phyloP scores from a whole-genome alignment of 92 coral and sea anemone species.

The Porites cylindrica region DNA sequence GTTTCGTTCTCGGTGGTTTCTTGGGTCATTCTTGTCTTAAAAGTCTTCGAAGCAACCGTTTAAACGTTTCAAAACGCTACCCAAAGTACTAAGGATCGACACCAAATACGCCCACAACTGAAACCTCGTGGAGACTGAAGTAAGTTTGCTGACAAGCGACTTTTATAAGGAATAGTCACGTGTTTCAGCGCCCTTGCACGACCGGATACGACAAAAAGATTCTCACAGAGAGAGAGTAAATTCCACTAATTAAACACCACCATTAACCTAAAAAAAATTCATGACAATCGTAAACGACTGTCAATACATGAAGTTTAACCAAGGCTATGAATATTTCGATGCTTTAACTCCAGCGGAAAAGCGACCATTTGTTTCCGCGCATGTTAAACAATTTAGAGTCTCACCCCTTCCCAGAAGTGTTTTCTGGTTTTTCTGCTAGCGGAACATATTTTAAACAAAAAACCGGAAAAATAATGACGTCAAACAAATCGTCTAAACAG shows the following conservation, averaged over 20 bases:
- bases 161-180: slow-evolving; percentile 21
- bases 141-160: slow-evolving; percentile 11
- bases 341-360: slow-evolving; percentile 35
- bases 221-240: background rate
- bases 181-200: slow-evolving; percentile 24
- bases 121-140: slow-evolving; percentile 1
- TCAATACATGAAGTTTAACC: background rate
- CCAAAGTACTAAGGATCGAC: too few species aligned
- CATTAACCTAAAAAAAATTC: background rate
- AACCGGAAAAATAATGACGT: slow-evolving; percentile 34
- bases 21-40: slow-evolving; percentile 34
- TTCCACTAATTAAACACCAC: background rate
- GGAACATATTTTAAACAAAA: background rate
- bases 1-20: slow-evolving; percentile 42
- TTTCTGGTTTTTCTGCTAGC: background rate
- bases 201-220: slow-evolving; percentile 23
- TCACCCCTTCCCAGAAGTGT: slow-evolving; percentile 43
- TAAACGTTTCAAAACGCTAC: background rate
- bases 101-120: background rate
- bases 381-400: background rate
- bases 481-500: slow-evolving; percentile 6
- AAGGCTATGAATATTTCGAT: slow-evolving; percentile 16
- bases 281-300: background rate
- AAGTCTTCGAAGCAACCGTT: background rate
- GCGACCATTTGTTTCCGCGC: background rate